Evolutionary conservation across 2,888 invertebrate genomes (phyloP).

Genomic region (Epirrita christyi): DNA sequence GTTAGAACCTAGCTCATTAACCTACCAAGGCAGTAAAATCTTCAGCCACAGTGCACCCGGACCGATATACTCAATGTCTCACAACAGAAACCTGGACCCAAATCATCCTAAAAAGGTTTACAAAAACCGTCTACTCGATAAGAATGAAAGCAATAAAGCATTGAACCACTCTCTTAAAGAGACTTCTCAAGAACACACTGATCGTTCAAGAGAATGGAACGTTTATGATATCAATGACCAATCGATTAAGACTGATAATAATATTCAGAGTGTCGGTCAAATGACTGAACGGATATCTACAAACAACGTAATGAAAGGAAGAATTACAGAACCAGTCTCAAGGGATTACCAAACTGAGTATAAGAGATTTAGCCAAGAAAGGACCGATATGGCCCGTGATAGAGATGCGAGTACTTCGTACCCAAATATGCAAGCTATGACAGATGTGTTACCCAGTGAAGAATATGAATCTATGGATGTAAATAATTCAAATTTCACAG

Average conservation of each 20-base stretch:
- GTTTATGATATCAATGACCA: conserved; percentile 8
- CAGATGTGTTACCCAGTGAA: conserved; percentile 21
- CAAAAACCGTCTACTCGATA: conserved; percentile 4
- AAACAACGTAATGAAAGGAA: conserved; percentile 7
- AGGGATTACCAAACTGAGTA: conserved; percentile 12
- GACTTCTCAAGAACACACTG: conserved; percentile 11
- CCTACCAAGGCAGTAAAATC: background rate
- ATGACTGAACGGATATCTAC: conserved; percentile 5
- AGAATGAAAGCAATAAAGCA: background rate
- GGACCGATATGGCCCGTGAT: background rate
- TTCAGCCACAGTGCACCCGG: background rate
- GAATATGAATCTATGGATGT: conserved; percentile 2
- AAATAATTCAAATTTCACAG: conserved; percentile 29
- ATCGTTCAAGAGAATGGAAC: background rate
- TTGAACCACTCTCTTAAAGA: conserved; percentile 4
- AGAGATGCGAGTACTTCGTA: conserved; percentile 13
- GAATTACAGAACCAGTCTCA: conserved; percentile 5
- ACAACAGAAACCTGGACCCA: background rate
- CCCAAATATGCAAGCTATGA: conserved; percentile 35
- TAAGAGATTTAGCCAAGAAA: conserved; percentile 4
- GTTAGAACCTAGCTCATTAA: background rate
- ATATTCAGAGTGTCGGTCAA: background rate
- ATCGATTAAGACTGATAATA: background rate
- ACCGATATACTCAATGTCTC: background rate
- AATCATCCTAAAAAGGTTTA: conserved; percentile 10